Base-by-base conservation (phyloP, 2,113 vertebrate genomes). In the Sebastes schlegelii region DNA sequence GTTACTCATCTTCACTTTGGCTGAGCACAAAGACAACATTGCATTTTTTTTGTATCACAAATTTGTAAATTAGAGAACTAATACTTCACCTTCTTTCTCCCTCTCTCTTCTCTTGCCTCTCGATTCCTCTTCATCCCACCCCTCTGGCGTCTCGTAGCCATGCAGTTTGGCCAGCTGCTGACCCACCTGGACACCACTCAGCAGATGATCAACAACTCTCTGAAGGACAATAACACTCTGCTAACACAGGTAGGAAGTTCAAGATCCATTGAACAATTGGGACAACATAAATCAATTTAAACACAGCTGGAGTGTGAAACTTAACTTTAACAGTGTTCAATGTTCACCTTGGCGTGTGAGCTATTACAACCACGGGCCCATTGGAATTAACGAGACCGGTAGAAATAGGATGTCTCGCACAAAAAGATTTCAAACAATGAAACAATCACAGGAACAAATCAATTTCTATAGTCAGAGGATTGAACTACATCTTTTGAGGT, bases 111-210 rank as follows among this genome's bases (percentile, higher is more conserved):
- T 43, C 6, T 19, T 5, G 6, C 11, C n/a, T 58, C 57, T 48
- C 9, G 1, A 42, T 26, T 64, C 21, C 23, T 26, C 49, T 46
- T 49, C 34, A 19, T 23, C 51, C 62, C 26, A 51, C 34, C 17
- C 13, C 49, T 16, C 61, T 40, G 26, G 58, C 0, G 0, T 55
- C n/a, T 67, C 51, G 14, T 64, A 98, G 97, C 97, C 67, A 96
- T 98, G 95, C 97, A 97, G 94, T 98, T 98, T 26, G 96, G 96
- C 11, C 97, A 97, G 92, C 96, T 98, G 71, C 93, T 98, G 80
- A 97, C 97, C 75, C 97, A 98, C 79, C 92, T 98, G 94, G 97
- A 99, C 88, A 97, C 97, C 34, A 98, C 97, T 3, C 97, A 99
- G 93, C 97, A 98, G 92, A 97, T 97, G 96, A 97, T 99, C 75